A percentile compares a stretch with the other conserved stretches of the same genome.
These are phyloP conservation scores for Peromyscus leucopus DNA, from an alignment of 2,113 vertebrate genomes.

Conservation along the genomic window DNA sequence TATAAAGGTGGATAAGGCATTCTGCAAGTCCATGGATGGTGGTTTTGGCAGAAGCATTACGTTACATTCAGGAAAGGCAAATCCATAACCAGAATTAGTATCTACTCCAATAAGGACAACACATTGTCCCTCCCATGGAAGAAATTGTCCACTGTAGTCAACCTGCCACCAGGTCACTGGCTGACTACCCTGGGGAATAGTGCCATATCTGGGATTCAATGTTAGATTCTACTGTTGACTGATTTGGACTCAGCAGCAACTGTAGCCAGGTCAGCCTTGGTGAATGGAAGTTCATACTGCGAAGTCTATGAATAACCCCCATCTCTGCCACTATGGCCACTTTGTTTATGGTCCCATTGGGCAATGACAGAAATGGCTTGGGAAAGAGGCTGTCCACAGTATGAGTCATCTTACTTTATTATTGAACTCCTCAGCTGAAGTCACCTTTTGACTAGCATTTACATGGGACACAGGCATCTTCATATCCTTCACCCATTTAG, in stretches of 20 bases:
- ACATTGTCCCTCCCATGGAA: not conserved
- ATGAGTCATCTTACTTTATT: not conserved
- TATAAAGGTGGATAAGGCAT: not conserved
- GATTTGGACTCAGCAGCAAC: not conserved
- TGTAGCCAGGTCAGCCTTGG: not conserved
- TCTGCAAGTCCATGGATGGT: not conserved
- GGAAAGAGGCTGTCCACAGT: not conserved
- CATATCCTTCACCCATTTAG: not conserved
- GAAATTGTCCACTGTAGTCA: not conserved
- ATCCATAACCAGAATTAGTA: not conserved
- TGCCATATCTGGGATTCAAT: not conserved
- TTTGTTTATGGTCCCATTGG: not conserved
- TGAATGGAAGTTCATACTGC: not conserved
- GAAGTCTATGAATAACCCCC: not conserved
- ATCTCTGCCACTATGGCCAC: not conserved
- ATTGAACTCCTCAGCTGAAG: not conserved
- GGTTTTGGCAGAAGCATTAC: not conserved
- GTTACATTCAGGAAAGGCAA: not conserved
- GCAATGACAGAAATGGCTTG: not conserved
- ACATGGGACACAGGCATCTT: not conserved
- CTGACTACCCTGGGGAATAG: not conserved
- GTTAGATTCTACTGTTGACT: not conserved
- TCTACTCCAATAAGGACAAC: not conserved
- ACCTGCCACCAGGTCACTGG: not conserved
- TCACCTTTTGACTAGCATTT: not conserved